A percentile compares a stretch with the other conserved stretches of the same genome.
phyloP scores from a whole-genome alignment of 1,140 invertebrate species.

The Drosophila pallidifrons region DNA sequence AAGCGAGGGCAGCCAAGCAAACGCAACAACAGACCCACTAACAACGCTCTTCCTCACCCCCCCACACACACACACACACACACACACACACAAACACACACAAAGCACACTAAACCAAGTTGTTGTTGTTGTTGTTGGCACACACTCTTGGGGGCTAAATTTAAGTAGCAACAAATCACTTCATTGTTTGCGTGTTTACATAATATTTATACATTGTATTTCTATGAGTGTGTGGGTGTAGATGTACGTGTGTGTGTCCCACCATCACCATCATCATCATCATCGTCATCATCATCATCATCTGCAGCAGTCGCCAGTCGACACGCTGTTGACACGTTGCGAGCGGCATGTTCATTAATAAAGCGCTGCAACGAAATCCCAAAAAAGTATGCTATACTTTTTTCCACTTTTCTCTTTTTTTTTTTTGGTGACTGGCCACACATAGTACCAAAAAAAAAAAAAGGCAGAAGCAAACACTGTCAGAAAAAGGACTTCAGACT shows the following conservation, averaged over 20 bases:
- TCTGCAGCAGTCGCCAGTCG: background rate
- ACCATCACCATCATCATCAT: background rate
- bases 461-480: conserved; percentile 9
- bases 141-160: conserved; percentile 70
- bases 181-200: conserved; percentile 83
- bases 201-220: conserved; percentile 80
- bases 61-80: background rate
- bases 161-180: conserved; percentile 83
- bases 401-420: background rate
- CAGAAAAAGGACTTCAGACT: conserved; percentile 71
- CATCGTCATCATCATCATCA: background rate
- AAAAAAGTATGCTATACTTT: conserved; percentile 48
- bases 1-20: conserved; percentile 31
- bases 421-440: conserved; percentile 8
- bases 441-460: background rate
- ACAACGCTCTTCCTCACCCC: background rate
- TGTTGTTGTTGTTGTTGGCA: conserved; percentile 33
- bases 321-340: conserved; percentile 59
- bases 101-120: conserved; percentile 1
- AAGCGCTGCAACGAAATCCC: conserved; percentile 55
- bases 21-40: conserved; percentile 15
- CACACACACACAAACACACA: background rate
- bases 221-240: conserved; percentile 11
- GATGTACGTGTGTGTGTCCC: conserved; percentile 1
- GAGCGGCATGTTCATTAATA: conserved; percentile 71